A percentile compares a stretch with the other conserved stretches of the same genome.
These are phyloP conservation scores for Cremastobaeus sp. DNA, from an alignment of 2,888 invertebrate species.

Conservation along the genomic window DNA sequence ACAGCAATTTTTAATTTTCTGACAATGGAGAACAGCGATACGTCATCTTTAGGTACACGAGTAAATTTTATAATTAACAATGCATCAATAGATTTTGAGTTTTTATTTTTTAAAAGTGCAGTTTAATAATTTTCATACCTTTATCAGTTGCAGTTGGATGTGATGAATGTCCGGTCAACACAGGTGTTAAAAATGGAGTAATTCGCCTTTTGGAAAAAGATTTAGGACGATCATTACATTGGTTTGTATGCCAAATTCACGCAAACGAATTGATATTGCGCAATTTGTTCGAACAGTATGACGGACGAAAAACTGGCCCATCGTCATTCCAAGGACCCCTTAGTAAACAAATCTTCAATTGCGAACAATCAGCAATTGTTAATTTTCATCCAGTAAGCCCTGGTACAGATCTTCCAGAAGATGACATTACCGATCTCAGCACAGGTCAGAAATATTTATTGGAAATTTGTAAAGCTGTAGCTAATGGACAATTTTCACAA, in stretches of 20 bases:
- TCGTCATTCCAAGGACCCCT: constrained; percentile 56
- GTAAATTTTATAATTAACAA: background rate
- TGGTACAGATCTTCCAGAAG: background rate
- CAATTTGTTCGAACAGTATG: constrained; percentile 15
- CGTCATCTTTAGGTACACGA: constrained; percentile 1
- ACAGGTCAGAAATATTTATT: constrained; percentile 41
- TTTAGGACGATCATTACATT: constrained; percentile 6
- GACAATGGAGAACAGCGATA: background rate
- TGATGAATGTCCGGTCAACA: constrained; percentile 15
- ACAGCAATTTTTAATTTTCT: background rate
- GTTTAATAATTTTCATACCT: background rate
- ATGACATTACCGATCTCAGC: constrained; percentile 21
- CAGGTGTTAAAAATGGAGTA: constrained; percentile 19
- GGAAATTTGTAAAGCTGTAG: constrained; percentile 20
- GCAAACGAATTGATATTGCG: constrained; percentile 16
- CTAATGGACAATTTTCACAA: constrained; percentile 12
- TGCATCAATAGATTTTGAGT: no score
- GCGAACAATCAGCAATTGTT: constrained; percentile 30
- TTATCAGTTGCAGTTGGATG: constrained; percentile 11
- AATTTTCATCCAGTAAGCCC: constrained; percentile 2
- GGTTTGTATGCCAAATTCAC: constrained; percentile 13
- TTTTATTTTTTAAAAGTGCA: background rate
- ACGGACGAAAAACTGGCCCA: constrained; percentile 5
- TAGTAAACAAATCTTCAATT: constrained; percentile 60
- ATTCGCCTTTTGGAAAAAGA: constrained; percentile 2